Evolutionary conservation across 2,888 invertebrate species (phyloP).

Genomic region (Drosophila suboccidentalis): DNA sequence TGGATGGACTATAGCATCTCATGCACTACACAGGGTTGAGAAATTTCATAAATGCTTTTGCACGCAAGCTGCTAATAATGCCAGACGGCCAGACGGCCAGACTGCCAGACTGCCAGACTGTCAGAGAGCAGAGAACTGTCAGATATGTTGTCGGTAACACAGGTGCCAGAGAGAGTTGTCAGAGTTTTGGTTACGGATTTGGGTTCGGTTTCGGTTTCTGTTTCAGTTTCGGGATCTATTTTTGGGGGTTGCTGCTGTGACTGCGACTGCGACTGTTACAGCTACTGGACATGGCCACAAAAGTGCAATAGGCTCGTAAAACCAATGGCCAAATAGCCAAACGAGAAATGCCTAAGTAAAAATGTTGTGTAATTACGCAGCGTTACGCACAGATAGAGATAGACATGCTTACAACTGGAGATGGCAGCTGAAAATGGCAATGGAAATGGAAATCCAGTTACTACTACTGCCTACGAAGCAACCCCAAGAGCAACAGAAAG

Average conservation of each 20-base stretch:
- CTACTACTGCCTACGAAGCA: constrained; percentile 4
- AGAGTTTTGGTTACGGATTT: constrained; percentile 38
- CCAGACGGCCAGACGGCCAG: constrained; percentile 21
- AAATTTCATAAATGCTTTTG: constrained; percentile 76
- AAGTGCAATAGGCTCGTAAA: constrained; percentile 81
- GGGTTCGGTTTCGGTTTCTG: constrained; percentile 30
- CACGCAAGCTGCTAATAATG: constrained; percentile 80
- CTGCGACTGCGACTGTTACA: background rate
- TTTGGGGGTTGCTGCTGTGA: constrained; percentile 52
- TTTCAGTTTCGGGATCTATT: constrained; percentile 13
- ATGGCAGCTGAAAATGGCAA: background rate
- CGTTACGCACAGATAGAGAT: constrained; percentile 78
- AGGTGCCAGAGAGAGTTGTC: constrained; percentile 48
- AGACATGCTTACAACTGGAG: constrained; percentile 42
- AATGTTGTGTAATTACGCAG: constrained; percentile 77
- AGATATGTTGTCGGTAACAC: constrained; percentile 39
- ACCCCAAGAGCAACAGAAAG: constrained; percentile 37
- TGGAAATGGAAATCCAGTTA: background rate
- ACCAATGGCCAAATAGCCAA: constrained; percentile 77
- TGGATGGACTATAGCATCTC: constrained; percentile 11
- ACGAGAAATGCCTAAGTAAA: constrained; percentile 73
- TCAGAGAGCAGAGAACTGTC: constrained; percentile 1
- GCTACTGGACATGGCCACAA: constrained; percentile 56
- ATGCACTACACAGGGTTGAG: constrained; percentile 41
- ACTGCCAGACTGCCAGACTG: background rate